Conservation (phyloP, 2,888 invertebrate genomes). For the Acronicta leporina region DNA sequence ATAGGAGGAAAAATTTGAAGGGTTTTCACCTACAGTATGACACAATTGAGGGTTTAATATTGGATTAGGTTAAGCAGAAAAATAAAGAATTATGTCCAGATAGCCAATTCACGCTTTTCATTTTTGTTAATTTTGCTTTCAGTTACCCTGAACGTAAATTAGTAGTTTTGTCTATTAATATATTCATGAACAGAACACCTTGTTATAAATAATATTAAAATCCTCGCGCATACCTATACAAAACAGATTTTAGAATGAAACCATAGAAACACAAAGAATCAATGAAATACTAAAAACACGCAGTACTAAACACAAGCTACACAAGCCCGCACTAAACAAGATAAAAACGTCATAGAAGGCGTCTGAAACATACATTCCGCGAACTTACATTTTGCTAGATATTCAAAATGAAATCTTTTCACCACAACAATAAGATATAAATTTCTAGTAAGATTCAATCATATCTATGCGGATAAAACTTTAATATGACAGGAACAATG, state of each 20-base stretch:
- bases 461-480: constrained; percentile 41
- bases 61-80: too few species aligned
- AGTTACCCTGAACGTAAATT: too few species aligned
- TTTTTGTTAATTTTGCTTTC: too few species aligned
- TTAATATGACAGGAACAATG: constrained; percentile 59
- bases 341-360: constrained; percentile 46
- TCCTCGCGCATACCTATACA: constrained; percentile 4
- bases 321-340: constrained; percentile 45
- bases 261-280: constrained; percentile 26
- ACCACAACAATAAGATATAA: constrained; percentile 15
- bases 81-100: too few species aligned
- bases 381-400: constrained; percentile 37
- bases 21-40: too few species aligned
- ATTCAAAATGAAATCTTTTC: constrained; percentile 35
- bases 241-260: constrained; percentile 29
- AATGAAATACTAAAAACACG: constrained; percentile 37
- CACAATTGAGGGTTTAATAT: too few species aligned
- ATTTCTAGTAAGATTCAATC: constrained; percentile 14
- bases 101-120: too few species aligned
- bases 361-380: constrained; percentile 36
- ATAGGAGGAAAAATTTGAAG: too few species aligned
- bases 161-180: too few species aligned
- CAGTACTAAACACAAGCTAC: too few species aligned
- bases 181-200: too few species aligned
- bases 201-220: neutral